Conservation (phyloP, 2,113 vertebrate genomes). For the Erinaceus europaeus region DNA sequence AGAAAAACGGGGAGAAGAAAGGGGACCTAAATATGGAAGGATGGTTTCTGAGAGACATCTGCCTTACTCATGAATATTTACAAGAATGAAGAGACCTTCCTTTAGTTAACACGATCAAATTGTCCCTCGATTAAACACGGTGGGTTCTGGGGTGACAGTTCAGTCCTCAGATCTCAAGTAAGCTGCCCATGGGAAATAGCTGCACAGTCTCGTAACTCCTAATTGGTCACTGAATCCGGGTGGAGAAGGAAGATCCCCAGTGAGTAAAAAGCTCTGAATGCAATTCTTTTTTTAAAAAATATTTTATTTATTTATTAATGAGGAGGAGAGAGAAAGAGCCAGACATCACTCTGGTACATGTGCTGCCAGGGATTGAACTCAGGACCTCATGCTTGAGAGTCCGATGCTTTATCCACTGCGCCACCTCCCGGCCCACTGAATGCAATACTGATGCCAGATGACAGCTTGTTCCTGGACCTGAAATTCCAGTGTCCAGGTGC, state of each 20-base stretch:
- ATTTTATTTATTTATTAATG: too few species aligned
- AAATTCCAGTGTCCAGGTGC: not conserved
- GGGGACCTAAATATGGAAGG: not conserved
- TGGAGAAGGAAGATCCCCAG: not conserved
- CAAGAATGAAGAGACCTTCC: slow-evolving; percentile 19
- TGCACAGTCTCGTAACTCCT: not conserved
- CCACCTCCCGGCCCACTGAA: too few species aligned
- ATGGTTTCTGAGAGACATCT: not conserved
- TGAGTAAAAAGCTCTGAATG: not conserved
- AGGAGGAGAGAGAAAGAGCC: too few species aligned
- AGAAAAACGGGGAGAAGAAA: not conserved
- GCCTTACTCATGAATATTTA: not conserved
- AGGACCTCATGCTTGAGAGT: too few species aligned
- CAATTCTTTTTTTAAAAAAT: too few species aligned
- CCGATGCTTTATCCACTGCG: too few species aligned
- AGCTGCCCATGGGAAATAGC: not conserved
- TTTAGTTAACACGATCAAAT: too few species aligned
- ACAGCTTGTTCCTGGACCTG: not conserved
- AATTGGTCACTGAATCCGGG: not conserved
- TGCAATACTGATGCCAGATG: not conserved
- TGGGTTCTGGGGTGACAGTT: not conserved
- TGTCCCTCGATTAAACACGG: too few species aligned
- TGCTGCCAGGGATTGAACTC: too few species aligned
- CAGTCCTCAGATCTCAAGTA: not conserved
- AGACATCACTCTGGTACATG: too few species aligned